phyloP scores from a whole-genome alignment of 2,113 vertebrate genomes.

The Tyrannus savana region DNA sequence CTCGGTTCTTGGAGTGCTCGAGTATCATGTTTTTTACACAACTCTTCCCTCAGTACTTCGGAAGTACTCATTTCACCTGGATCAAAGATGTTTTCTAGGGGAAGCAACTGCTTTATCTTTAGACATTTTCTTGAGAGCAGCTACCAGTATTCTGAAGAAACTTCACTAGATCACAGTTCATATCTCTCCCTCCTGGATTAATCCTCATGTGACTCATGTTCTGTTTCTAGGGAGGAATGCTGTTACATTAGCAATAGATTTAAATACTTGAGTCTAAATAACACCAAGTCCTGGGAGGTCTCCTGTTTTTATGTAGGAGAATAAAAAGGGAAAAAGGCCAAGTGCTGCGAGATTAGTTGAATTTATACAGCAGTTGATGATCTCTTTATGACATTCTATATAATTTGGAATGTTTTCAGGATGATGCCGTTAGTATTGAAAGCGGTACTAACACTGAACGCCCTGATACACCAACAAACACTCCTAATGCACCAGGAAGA shows the following conservation, averaged over 20 bases:
- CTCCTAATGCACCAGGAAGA: constrained; percentile 92
- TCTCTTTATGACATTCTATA: neutral
- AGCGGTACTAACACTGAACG: constrained; percentile 93
- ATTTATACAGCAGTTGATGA: neutral
- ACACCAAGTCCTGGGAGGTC: neutral
- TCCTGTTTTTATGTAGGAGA: neutral
- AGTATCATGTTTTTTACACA: neutral
- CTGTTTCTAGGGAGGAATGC: neutral
- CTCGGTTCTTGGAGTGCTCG: neutral
- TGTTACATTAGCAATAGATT: neutral
- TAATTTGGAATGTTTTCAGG: constrained; percentile 73
- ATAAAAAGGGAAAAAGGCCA: neutral
- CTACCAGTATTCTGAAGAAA: neutral
- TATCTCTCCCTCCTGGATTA: neutral
- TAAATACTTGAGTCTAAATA: neutral
- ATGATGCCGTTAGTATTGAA: constrained; percentile 94
- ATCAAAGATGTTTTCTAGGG: neutral
- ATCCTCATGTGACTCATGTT: neutral
- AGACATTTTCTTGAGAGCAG: neutral
- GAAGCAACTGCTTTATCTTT: neutral
- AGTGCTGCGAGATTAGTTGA: neutral
- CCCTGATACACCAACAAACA: constrained; percentile 97
- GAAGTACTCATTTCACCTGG: neutral
- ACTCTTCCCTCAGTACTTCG: neutral
- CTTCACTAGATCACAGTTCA: neutral